phyloP scores from a whole-genome alignment of 1,140 invertebrate species.

The Dinoponera quadriceps region DNA sequence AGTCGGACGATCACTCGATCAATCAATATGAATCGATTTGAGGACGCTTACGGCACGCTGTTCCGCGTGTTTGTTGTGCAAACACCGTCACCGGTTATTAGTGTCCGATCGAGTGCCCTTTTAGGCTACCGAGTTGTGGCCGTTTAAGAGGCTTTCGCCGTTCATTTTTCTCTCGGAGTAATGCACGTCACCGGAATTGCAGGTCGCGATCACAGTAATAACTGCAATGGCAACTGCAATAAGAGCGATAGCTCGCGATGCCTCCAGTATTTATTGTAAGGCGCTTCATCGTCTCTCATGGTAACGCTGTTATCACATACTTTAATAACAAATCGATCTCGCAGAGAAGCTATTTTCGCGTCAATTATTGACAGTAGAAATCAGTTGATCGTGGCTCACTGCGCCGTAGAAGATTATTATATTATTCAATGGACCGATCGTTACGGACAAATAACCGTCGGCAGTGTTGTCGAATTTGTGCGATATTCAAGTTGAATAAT shows the following conservation, averaged over 20 bases:
- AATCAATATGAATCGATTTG: slow-evolving; percentile 33
- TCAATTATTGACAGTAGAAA: neutral
- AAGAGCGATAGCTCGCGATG: too few relatives aligned
- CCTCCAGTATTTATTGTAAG: neutral
- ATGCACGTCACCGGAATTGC: neutral
- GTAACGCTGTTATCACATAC: neutral
- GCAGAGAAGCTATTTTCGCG: neutral
- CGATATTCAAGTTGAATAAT: too few relatives aligned
- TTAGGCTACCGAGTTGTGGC: neutral
- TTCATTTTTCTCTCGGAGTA: neutral
- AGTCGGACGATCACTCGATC: slow-evolving; percentile 22
- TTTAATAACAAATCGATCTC: too few relatives aligned
- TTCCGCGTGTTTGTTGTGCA: slow-evolving; percentile 23
- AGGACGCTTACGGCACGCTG: neutral
- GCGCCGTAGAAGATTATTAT: neutral
- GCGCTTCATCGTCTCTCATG: neutral
- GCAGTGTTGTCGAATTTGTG: too few relatives aligned
- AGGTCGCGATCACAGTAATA: neutral
- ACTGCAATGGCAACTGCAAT: too few relatives aligned
- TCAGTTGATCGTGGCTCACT: neutral
- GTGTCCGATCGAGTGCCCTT: neutral
- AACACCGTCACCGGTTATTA: slow-evolving; percentile 28
- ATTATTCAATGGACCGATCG: neutral
- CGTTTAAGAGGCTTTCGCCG: neutral
- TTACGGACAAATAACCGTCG: too few relatives aligned